Conservation (phyloP, 2,888 invertebrate species). For the Stratiomys singularior region DNA sequence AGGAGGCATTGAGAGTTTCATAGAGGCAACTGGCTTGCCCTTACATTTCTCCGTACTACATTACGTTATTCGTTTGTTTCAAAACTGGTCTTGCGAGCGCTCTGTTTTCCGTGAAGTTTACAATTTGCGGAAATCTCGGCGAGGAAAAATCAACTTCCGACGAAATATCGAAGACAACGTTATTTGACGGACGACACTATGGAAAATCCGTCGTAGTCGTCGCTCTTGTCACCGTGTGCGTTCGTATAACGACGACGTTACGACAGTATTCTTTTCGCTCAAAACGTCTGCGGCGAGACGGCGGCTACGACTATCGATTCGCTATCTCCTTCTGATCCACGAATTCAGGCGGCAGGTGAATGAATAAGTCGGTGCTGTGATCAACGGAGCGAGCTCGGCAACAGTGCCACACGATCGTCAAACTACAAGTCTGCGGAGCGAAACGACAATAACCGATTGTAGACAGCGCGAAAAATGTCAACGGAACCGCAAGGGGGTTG, state of each 20-base stretch:
- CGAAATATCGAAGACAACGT: conserved; percentile 23
- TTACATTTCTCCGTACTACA: background rate
- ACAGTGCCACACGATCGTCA: conserved; percentile 21
- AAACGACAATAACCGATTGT: background rate
- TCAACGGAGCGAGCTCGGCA: conserved; percentile 8
- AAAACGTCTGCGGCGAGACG: conserved; percentile 19
- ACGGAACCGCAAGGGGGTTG: conserved; percentile 13
- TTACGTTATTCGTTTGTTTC: background rate
- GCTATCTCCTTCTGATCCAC: conserved; percentile 8
- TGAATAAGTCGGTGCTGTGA: background rate
- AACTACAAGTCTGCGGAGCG: background rate
- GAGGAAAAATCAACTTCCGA: conserved; percentile 5
- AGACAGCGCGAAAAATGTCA: conserved; percentile 26
- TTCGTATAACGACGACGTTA: background rate
- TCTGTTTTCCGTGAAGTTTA: background rate
- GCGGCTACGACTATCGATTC: background rate
- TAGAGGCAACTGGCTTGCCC: background rate
- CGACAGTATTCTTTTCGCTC: background rate
- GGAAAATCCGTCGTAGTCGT: conserved; percentile 15
- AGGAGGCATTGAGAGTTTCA: background rate
- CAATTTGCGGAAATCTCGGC: conserved; percentile 19
- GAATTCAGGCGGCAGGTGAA: background rate
- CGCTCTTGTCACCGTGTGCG: conserved; percentile 18
- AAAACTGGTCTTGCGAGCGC: background rate
- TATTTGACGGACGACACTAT: conserved; percentile 23